Evolutionary conservation across 2,888 invertebrate species (phyloP).

Genomic region (Craniophora ligustri): DNA sequence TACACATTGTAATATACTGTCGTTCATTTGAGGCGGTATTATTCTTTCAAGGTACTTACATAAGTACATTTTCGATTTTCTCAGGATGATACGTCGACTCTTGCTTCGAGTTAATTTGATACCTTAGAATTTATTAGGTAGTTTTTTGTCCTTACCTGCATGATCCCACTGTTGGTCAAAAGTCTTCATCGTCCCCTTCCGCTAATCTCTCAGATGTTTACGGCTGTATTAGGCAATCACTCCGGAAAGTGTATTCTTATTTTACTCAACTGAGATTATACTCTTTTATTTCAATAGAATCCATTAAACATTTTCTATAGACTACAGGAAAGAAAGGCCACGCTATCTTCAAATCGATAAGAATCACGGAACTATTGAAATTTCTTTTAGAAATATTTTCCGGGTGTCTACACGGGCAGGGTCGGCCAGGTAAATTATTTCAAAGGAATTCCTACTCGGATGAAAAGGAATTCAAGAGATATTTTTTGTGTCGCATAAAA

Average conservation of each 20-base stretch:
- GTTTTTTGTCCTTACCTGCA: no score
- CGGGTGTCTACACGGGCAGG: constrained; percentile 48
- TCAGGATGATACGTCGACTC: constrained; percentile 20
- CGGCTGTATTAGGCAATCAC: no score
- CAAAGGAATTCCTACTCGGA: constrained; percentile 41
- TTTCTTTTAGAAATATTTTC: constrained; percentile 53
- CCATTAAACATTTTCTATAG: constrained; percentile 46
- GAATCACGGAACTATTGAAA: constrained; percentile 55
- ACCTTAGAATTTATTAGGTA: no score
- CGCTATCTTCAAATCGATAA: constrained; percentile 61
- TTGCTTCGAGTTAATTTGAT: constrained; percentile 13
- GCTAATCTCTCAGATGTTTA: no score
- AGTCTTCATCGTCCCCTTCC: no score
- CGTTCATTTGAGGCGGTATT: constrained; percentile 34
- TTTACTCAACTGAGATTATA: no score
- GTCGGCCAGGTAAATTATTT: constrained; percentile 49
- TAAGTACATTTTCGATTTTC: constrained; percentile 31
- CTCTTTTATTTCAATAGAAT: not conserved
- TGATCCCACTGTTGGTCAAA: no score
- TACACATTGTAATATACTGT: no score
- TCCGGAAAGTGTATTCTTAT: no score
- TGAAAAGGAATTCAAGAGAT: constrained; percentile 39
- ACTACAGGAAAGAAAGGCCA: constrained; percentile 44
- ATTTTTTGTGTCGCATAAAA: constrained; percentile 31
- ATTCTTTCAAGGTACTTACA: constrained; percentile 31